These are phyloP conservation scores for Pocillopora damicornis DNA, from an alignment of 64 coral and sea anemone genomes.

Conservation along the genomic window DNA sequence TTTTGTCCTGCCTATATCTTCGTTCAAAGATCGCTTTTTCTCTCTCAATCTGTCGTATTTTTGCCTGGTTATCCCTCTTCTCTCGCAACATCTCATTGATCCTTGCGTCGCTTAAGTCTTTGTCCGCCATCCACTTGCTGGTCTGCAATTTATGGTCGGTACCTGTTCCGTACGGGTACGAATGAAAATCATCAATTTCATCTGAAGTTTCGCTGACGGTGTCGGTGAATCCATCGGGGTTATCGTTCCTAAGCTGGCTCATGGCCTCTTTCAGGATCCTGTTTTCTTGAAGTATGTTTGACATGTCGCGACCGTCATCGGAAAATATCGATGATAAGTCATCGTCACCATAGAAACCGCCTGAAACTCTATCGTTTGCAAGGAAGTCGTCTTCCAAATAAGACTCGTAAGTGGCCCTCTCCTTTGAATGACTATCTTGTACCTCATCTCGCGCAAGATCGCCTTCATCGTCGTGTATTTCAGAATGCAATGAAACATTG, in stretches of 20 bases:
- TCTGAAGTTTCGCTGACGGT: conserved; percentile 71
- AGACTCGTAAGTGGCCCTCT: neutral
- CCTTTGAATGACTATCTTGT: neutral
- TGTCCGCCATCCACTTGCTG: conserved; percentile 50
- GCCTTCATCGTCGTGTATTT: neutral
- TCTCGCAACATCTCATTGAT: conserved; percentile 48
- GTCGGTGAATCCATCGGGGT: conserved; percentile 41
- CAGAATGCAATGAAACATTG: neutral
- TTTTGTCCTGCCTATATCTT: conserved; percentile 29
- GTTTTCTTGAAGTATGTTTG: conserved; percentile 25
- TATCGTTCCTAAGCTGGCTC: conserved; percentile 46
- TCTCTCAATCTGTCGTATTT: conserved; percentile 44
- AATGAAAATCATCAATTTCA: conserved; percentile 36
- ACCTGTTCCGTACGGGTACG: neutral
- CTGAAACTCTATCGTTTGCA: neutral
- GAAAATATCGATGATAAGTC: conserved; percentile 62
- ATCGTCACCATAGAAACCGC: conserved; percentile 20
- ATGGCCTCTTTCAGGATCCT: conserved; percentile 49
- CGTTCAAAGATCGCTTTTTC: conserved; percentile 24
- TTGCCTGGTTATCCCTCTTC: conserved; percentile 39
- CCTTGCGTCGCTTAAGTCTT: conserved; percentile 28
- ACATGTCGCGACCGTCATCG: conserved; percentile 48
- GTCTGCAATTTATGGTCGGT: conserved; percentile 1
- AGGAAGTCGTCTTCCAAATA: neutral
- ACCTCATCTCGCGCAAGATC: neutral